These are phyloP conservation scores for Flexamia atlantica DNA, from an alignment of 2,888 invertebrate species.

Conservation along the genomic window DNA sequence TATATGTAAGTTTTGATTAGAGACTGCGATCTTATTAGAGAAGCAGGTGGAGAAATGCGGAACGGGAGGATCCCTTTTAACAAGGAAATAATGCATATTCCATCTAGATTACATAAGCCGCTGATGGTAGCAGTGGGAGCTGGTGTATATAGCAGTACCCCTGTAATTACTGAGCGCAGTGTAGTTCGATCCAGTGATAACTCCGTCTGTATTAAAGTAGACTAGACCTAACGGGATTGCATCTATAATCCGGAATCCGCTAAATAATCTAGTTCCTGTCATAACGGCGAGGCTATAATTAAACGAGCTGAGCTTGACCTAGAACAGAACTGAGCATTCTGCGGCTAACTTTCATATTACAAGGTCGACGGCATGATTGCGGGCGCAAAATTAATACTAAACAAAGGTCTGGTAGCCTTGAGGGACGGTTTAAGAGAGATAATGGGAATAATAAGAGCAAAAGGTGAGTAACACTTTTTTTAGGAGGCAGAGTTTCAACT, in stretches of 20 bases:
- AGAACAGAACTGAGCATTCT: conserved; percentile 26
- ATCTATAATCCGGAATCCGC: conserved; percentile 40
- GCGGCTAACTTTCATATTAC: conserved; percentile 41
- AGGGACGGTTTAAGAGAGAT: not conserved
- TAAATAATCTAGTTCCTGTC: conserved; percentile 44
- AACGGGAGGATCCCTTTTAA: no score
- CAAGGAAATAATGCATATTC: no score
- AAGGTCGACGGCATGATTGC: conserved; percentile 30
- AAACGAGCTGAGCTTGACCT: conserved; percentile 42
- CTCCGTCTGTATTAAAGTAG: conserved; percentile 3
- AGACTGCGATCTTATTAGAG: no score
- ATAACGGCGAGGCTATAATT: conserved; percentile 46
- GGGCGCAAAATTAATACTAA: conserved; percentile 1
- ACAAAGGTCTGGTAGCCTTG: conserved; percentile 4
- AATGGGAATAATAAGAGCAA: not conserved
- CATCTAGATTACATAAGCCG: no score
- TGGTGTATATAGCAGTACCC: no score
- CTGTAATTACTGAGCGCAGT: no score
- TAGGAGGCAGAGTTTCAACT: no score
- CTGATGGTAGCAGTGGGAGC: no score
- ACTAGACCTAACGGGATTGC: conserved; percentile 7
- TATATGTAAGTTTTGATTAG: no score
- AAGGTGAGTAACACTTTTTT: not conserved
- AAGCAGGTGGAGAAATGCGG: no score
- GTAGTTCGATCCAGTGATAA: not conserved